A percentile compares a stretch with the other conserved stretches of the same genome.
phyloP scores from a whole-genome alignment of 1,140 invertebrate genomes.

The Listronotus bonariensis region DNA sequence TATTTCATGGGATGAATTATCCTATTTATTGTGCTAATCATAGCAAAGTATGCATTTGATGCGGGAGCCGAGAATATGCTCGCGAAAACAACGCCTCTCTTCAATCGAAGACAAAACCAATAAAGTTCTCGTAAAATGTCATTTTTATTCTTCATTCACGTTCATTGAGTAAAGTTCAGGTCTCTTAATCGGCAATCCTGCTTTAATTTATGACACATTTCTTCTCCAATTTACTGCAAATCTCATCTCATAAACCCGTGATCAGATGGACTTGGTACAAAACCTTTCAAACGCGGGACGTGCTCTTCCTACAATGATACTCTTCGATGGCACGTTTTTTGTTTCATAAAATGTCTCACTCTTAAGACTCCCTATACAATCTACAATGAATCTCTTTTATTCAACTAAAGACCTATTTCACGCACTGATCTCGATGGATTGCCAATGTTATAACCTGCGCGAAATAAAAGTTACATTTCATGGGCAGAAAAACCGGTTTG shows the following conservation, averaged over 20 bases:
- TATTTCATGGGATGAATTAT: no score
- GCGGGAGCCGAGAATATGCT: slow-evolving; percentile 4
- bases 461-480: no score
- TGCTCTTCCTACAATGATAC: slow-evolving; percentile 30
- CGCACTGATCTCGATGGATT: no score
- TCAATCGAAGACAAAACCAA: slow-evolving; percentile 25
- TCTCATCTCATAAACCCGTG: slow-evolving; percentile 29
- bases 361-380: slow-evolving; percentile 14
- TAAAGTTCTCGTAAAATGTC: slow-evolving; percentile 36
- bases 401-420: no score
- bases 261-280: slow-evolving; percentile 32
- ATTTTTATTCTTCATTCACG: slow-evolving; percentile 33
- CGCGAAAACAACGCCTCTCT: slow-evolving; percentile 27
- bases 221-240: slow-evolving; percentile 36
- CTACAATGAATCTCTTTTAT: no score
- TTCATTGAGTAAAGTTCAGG: slow-evolving; percentile 35
- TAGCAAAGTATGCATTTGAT: slow-evolving; percentile 8
- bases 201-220: slow-evolving; percentile 37
- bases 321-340: slow-evolving; percentile 9
- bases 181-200: slow-evolving; percentile 30
- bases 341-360: slow-evolving; percentile 7
- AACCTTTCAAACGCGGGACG: slow-evolving; percentile 27
- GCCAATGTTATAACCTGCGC: no score
- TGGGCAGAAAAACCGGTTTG: no score
- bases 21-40: background rate